These are phyloP conservation scores for Rotaria magnacalcarata DNA, from an alignment of 2,888 invertebrate genomes.

Conservation along the genomic window DNA sequence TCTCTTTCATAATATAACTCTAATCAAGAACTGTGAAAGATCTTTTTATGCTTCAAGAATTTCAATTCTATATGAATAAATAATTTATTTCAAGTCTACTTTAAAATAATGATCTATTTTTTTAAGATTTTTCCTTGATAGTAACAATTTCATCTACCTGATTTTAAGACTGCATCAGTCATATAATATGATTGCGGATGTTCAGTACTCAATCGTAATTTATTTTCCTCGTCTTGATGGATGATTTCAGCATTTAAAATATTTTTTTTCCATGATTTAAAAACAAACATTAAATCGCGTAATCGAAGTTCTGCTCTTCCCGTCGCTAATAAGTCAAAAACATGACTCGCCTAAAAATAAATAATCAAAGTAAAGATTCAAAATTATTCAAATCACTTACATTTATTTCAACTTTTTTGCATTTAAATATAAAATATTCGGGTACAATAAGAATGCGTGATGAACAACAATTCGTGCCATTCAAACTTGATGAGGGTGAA, in stretches of 20 bases:
- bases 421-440: conserved; percentile 34
- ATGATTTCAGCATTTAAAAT: neutral
- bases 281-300: conserved; percentile 25
- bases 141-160: neutral
- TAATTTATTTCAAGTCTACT: no score
- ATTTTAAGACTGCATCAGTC: neutral
- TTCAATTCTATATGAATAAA: no score
- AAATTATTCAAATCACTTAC: neutral
- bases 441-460: neutral
- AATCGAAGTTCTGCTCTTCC: conserved; percentile 7
- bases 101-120: no score
- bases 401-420: conserved; percentile 1
- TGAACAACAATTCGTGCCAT: neutral
- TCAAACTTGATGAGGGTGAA: neutral
- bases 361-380: neutral
- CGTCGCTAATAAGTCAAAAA: conserved; percentile 1
- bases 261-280: conserved; percentile 19
- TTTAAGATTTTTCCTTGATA: no score
- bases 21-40: no score
- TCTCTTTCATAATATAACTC: no score
- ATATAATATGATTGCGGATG: conserved; percentile 16
- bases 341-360: neutral
- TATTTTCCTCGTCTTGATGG: conserved; percentile 30
- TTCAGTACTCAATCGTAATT: neutral
- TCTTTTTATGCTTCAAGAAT: no score